These are phyloP conservation scores for Heliconius hermathena DNA, from an alignment of 1,140 invertebrate species.

Conservation along the genomic window DNA sequence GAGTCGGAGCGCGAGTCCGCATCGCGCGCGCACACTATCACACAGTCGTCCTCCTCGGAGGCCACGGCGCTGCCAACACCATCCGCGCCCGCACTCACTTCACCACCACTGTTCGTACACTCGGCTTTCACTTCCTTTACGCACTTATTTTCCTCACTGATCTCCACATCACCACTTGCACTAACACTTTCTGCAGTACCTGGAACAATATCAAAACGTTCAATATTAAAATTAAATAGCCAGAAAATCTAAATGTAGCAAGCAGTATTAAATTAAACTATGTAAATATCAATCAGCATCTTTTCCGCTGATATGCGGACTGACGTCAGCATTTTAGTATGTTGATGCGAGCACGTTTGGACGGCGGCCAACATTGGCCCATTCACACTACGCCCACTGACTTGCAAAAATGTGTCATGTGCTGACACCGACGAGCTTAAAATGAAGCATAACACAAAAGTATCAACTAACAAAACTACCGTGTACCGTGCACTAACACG, in stretches of 20 bases:
- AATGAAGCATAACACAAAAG: constrained; percentile 12
- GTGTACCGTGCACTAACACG: not conserved
- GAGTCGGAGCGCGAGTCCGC: constrained; percentile 84
- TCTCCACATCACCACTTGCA: constrained; percentile 74
- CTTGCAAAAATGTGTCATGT: constrained; percentile 55
- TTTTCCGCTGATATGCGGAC: constrained; percentile 44
- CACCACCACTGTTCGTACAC: constrained; percentile 58
- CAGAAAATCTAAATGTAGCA: not conserved
- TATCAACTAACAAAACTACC: constrained; percentile 1
- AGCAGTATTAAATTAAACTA: not conserved
- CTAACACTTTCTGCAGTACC: constrained; percentile 69
- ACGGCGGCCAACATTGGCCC: constrained; percentile 67
- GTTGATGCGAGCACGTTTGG: constrained; percentile 64
- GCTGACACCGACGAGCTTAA: constrained; percentile 30
- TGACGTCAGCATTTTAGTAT: constrained; percentile 55
- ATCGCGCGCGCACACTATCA: constrained; percentile 82
- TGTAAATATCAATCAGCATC: constrained; percentile 41
- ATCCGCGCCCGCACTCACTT: constrained; percentile 76
- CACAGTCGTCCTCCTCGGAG: constrained; percentile 83
- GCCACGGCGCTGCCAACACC: constrained; percentile 78
- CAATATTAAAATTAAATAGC: not conserved
- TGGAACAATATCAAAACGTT: constrained; percentile 61
- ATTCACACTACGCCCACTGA: constrained; percentile 72
- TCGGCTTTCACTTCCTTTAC: constrained; percentile 61
- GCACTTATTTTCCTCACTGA: constrained; percentile 71